Evolutionary conservation across 2,797 vertebrate species (phyloP), one percentile per base, ranked within the genome.

Genomic region (Cephalopachus bancanus): DNA sequence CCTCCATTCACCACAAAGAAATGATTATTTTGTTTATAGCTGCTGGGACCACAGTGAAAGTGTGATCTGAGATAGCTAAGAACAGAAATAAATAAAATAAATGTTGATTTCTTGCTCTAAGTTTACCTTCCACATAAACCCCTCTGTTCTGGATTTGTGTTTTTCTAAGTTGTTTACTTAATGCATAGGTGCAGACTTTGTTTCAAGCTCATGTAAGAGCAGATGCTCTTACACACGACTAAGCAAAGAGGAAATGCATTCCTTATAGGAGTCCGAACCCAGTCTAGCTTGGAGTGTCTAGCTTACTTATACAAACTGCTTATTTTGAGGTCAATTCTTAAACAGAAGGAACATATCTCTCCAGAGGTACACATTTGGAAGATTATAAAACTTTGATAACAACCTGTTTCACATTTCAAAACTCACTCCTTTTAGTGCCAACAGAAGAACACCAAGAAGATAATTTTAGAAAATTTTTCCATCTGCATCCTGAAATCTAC

Each of bases 391-490:
- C 33, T 86, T 93, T 83, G n/a, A 69, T 85, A 93, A 87, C 57
- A 94, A 81, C 28, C 44, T 91, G 80, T 37, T 91, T 80, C 72
- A 93, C 33, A 95, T 67, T 79, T 92, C 6, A 49, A 95, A 95
- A 81, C 62, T 95, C 60, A 69, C 30, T 94, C 33, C 28, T 94
- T 86, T 94, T 64, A 75, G 88, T 53, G 44, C 5, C 75, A 91
- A 83, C 83, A 89, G 95, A 97, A 95, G 71, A 88, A 64, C 55
- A 97, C n/a, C 62, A 83, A 62, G n/a, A 93, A 94, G 94, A 88
- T 85, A 84, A 97, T 84, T 97, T 89, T 51, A 79, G 67, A 88
- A 93, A 90, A 88, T 37, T 51, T 89, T 88, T 94, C 74, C 89
- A 69, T 72, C 37, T 95, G 78, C 37, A 67, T 83, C 49, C 83